Base-by-base conservation (phyloP, 1,140 invertebrate species). In the Acyrthosiphon pisum region DNA sequence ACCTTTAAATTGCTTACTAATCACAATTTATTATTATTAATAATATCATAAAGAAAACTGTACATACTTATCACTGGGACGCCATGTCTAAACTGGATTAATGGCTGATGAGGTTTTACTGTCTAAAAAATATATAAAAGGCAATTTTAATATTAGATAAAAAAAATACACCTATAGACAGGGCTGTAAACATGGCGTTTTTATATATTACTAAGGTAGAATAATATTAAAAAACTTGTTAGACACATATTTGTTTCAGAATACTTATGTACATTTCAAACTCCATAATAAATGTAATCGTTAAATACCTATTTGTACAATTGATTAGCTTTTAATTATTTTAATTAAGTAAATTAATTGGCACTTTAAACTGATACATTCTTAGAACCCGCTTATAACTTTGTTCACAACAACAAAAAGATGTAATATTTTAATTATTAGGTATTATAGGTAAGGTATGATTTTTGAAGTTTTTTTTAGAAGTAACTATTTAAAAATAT, bases 21-120 rank as follows among this genome's bases (percentile, higher is more conserved):
- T 60, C 2, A 68, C 30, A n/a, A 41, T 41, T 41, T 41, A 68
- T 68, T 68, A 68, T 68, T 68, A 68, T 68, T 68, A 20, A 50
- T 50, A 50, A 23, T 84, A 1, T 87, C 11, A 44, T 44, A 30
- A 86, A 23, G 41, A 41, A 18, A 44, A 35, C 2, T 26, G 3
- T 56, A 86, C 91, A 53, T 93, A 93, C 91, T 86, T 48, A 76
- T 86, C n/a, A 41, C 91, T 26, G 46, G 68, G 2, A 56, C 18
- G 20, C 91, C 91, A 41, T 86, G 18, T 37, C 91, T 48, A 83
- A 93, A 93, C 35, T 20, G 35, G 48, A 93, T 93, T 41, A 56
- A 93, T n/a, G 91, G 91, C 30, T n/a, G 46, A 56, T 93, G 91
- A 18, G 91, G 81, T 56, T 93, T 84, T 8, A 93, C 81, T 30